Evolutionary conservation across 2,888 invertebrate genomes (phyloP).

Genomic region (Eupithecia abbreviata): DNA sequence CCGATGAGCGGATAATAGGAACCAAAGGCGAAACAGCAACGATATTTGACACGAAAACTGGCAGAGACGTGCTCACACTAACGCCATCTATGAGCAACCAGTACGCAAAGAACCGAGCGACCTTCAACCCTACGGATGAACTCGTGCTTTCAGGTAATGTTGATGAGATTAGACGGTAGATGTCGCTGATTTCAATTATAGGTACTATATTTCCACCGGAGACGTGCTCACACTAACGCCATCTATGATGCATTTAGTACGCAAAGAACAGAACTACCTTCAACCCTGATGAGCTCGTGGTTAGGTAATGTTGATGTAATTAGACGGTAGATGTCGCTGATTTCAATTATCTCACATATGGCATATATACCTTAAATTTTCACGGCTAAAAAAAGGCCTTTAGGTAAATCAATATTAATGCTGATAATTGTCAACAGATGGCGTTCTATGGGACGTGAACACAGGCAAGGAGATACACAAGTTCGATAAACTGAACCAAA

Average conservation of each 20-base stretch:
- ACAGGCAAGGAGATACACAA: slow-evolving; percentile 96
- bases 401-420: too few species aligned
- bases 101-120: slow-evolving; percentile 96
- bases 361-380: too few species aligned
- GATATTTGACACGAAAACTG: slow-evolving; percentile 94
- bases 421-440: slow-evolving; percentile 83
- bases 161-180: background rate
- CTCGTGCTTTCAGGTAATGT: slow-evolving; percentile 90
- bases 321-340: slow-evolving; percentile 1
- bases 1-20: slow-evolving; percentile 94
- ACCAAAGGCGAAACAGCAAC: slow-evolving; percentile 93
- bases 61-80: slow-evolving; percentile 88
- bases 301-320: slow-evolving; percentile 78
- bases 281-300: slow-evolving; percentile 95
- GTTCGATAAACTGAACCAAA: slow-evolving; percentile 98
- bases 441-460: slow-evolving; percentile 96
- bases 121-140: slow-evolving; percentile 96
- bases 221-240: background rate
- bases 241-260: background rate
- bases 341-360: background rate
- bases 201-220: background rate
- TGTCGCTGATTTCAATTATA: background rate
- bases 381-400: too few species aligned
- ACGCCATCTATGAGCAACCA: slow-evolving; percentile 94
- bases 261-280: slow-evolving; percentile 95